Conservation (phyloP, 2,797 vertebrate genomes). For the Clangula hyemalis region DNA sequence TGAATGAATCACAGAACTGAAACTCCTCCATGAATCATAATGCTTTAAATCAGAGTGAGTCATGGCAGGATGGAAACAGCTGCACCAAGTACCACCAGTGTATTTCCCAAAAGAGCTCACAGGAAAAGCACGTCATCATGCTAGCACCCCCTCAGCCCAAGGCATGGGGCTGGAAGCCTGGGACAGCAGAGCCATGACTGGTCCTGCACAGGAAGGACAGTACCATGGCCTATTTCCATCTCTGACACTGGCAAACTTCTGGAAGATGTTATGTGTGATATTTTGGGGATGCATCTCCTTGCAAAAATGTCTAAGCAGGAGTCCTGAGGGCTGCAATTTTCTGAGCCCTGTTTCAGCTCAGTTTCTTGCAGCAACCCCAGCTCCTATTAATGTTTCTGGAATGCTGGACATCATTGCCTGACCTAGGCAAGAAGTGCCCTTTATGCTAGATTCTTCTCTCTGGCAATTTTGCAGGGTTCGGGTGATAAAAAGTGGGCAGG, state of each 20-base stretch:
- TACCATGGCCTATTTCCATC: not conserved
- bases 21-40: constrained; percentile 41
- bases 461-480: not conserved
- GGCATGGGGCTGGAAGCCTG: not conserved
- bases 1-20: constrained; percentile 53
- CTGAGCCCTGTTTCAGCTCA: not conserved
- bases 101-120: not conserved
- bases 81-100: not conserved
- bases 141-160: not conserved
- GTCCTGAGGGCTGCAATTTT: not conserved
- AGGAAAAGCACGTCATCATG: fast-evolving
- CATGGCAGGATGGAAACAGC: constrained; percentile 13
- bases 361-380: not conserved
- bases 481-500: not conserved
- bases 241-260: not conserved
- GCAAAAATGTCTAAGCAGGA: not conserved
- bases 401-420: not conserved
- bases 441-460: not conserved
- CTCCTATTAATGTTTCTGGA: not conserved
- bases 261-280: not conserved
- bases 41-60: constrained; percentile 47
- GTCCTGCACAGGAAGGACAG: not conserved
- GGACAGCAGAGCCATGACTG: not conserved
- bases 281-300: not conserved
- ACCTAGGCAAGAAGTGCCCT: not conserved